Percentiles rank a stretch among this genome's conserved stretches.
Conservation (phyloP, 2,797 vertebrate genomes). For the Pangasius larnaudii region DNA sequence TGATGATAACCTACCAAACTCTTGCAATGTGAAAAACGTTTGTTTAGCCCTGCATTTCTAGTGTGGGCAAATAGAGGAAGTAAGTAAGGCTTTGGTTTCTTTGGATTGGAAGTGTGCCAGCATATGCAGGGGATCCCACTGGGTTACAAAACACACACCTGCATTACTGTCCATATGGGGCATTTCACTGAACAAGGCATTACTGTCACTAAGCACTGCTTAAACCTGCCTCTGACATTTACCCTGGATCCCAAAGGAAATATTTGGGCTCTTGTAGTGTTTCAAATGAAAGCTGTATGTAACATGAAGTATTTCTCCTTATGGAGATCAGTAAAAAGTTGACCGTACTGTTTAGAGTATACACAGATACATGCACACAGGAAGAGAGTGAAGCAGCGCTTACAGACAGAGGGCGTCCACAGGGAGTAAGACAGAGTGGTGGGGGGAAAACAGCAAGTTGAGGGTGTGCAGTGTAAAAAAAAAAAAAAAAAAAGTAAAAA, state of each 20-base stretch:
- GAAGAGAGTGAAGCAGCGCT: conserved; percentile 29
- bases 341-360: background rate
- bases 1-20: background rate
- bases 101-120: conserved; percentile 32
- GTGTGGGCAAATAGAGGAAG: conserved; percentile 30
- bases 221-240: background rate
- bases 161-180: background rate
- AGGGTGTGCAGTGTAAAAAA: background rate
- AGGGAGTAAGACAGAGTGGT: background rate
- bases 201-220: background rate
- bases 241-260: conserved; percentile 4
- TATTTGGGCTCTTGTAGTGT: conserved; percentile 2
- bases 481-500: conserved; percentile 14
- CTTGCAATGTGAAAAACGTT: background rate
- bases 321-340: background rate
- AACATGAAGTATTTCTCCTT: background rate
- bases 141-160: conserved; percentile 25
- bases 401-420: conserved; percentile 29
- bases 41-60: conserved; percentile 32
- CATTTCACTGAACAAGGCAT: background rate
- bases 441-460: background rate
- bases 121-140: conserved; percentile 14
- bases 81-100: conserved; percentile 31
- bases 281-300: background rate
- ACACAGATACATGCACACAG: conserved; percentile 23